Base-by-base conservation (phyloP, 1,140 invertebrate genomes). In the Drosophila ficusphila region DNA sequence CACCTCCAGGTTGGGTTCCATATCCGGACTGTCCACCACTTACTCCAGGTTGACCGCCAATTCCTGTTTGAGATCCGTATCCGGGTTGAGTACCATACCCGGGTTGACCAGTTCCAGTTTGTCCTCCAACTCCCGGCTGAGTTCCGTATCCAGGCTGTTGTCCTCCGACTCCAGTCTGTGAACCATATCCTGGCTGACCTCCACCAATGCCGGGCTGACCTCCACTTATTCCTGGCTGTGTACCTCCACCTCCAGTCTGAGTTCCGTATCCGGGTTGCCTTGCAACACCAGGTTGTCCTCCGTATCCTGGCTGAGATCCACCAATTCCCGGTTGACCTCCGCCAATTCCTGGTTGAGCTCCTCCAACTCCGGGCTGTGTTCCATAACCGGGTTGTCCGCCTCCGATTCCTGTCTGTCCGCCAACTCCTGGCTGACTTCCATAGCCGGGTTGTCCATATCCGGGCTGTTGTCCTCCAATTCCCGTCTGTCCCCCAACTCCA, bases 61-160 rank as follows among this genome's bases (percentile, higher is more conserved):
- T 9, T 8, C 41, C 53, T 1, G 29, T 18, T 3, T 56, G 42
- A 0, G 29, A 3, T 53, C 53, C 47, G 21, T n/a, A 14, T 61
- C 27, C 60, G 0, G 62, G 42, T n/a, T 52, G 48, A n/a, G n/a
- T n/a, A n/a, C n/a, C n/a, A n/a, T n/a, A n/a, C n/a, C n/a, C n/a
- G n/a, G n/a, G n/a, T n/a, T n/a, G n/a, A n/a, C 65, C 76, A 42
- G 41, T 2, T 1, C 60, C 49, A 1, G 41, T 0, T 2, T 60
- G 73, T 18, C n/a, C n/a, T n/a, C n/a, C n/a, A n/a, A n/a, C n/a
- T n/a, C n/a, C n/a, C n/a, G n/a, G n/a, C n/a, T n/a, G n/a, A n/a
- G n/a, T n/a, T n/a, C 72, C 72, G 0, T 3, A 16, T n/a, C 51
- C 53, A 8, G 51, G 44, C n/a, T n/a, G n/a, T 19, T 53, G 61